phyloP scores from a whole-genome alignment of 2,797 vertebrate genomes.

The Lemur catta region DNA sequence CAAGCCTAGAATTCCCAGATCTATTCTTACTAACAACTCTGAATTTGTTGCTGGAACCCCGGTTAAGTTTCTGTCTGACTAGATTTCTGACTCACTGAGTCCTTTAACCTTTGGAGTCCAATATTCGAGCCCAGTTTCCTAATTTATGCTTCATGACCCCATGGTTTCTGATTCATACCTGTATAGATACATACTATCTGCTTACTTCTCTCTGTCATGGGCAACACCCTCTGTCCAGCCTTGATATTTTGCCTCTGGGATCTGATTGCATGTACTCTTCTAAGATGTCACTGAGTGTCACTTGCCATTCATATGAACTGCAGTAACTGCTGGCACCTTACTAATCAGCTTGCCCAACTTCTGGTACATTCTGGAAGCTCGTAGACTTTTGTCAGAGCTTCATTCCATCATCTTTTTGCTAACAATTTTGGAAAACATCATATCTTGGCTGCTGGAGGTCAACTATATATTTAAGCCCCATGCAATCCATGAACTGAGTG shows the following conservation, averaged over 20 bases:
- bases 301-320: background rate
- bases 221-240: background rate
- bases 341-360: background rate
- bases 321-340: background rate
- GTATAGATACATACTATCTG: background rate
- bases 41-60: background rate
- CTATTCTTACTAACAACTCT: background rate
- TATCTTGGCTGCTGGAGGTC: background rate
- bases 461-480: background rate
- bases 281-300: background rate
- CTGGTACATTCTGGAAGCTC: constrained; percentile 17
- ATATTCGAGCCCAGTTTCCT: background rate
- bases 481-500: background rate
- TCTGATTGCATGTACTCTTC: background rate
- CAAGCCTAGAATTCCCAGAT: background rate
- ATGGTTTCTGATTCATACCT: constrained; percentile 3
- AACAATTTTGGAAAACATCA: background rate
- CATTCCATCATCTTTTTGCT: background rate
- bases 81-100: background rate
- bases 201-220: background rate
- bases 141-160: background rate
- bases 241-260: background rate
- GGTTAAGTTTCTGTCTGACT: background rate
- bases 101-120: background rate
- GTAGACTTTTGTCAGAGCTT: background rate